Percentiles rank a stretch among this genome's conserved stretches.
phyloP scores from a whole-genome alignment of 2,113 vertebrate genomes.

The Heterochromis multidens region DNA sequence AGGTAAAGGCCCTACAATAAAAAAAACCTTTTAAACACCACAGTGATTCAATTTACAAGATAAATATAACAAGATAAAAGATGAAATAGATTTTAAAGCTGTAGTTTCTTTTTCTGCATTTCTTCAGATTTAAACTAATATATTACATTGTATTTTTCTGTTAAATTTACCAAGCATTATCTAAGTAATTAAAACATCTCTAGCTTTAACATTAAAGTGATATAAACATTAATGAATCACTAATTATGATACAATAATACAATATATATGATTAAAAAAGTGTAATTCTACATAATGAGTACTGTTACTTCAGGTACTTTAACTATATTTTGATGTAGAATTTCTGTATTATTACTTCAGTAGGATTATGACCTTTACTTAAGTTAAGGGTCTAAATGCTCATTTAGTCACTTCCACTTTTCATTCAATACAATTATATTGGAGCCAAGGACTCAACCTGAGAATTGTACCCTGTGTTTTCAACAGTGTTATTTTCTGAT shows the following conservation, averaged over 20 bases:
- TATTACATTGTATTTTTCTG: neutral
- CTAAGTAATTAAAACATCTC: neutral
- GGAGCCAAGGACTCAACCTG: neutral
- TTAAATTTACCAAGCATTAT: neutral
- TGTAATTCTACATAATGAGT: too few relatives aligned
- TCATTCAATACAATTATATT: neutral
- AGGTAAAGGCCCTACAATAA: too few relatives aligned
- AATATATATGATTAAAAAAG: neutral
- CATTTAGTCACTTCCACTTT: neutral
- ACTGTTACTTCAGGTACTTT: neutral
- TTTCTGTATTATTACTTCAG: too few relatives aligned
- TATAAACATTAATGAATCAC: neutral
- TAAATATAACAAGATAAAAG: neutral
- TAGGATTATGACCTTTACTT: neutral
- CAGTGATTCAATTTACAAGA: neutral
- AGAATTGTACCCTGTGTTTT: neutral
- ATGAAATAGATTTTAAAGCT: neutral
- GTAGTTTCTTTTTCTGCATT: neutral
- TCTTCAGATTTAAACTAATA: neutral
- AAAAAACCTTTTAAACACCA: neutral
- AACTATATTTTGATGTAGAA: neutral
- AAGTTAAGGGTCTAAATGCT: neutral
- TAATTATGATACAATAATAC: neutral
- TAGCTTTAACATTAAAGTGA: neutral
- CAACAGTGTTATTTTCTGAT: neutral